These are phyloP conservation scores for Drosophila nannoptera DNA, from an alignment of 1,140 invertebrate genomes.

Conservation along the genomic window DNA sequence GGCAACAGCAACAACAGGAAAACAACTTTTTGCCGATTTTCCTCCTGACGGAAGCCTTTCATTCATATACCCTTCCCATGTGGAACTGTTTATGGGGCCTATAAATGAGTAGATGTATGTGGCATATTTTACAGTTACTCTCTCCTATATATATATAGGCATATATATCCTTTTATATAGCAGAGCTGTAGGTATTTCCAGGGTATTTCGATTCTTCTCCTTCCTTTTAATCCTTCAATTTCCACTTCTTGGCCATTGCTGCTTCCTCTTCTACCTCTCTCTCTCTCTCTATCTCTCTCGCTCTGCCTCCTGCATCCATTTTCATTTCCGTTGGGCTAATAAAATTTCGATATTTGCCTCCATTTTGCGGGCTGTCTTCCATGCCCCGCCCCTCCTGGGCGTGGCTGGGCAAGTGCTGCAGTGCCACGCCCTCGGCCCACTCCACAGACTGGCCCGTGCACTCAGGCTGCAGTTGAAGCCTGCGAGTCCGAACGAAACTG, in stretches of 20 bases:
- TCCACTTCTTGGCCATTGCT: neutral
- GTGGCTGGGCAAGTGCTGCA: constrained; percentile 66
- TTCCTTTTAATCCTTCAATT: neutral
- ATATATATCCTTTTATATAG: neutral
- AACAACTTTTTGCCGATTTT: neutral
- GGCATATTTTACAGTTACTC: too few species aligned
- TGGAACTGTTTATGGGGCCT: too few species aligned
- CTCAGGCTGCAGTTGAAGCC: constrained; percentile 41
- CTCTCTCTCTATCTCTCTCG: constrained; percentile 2
- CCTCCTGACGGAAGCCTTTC: neutral
- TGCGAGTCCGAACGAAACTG: constrained; percentile 57
- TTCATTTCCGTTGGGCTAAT: constrained; percentile 61
- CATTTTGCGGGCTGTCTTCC: neutral
- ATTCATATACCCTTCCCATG: neutral
- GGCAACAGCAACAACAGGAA: constrained; percentile 11
- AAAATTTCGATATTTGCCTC: constrained; percentile 65
- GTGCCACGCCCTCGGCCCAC: constrained; percentile 20
- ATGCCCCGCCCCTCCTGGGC: constrained; percentile 38
- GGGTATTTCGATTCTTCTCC: neutral
- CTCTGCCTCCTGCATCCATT: constrained; percentile 32
- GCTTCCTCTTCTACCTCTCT: neutral
- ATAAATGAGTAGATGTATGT: neutral
- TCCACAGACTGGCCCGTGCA: neutral
- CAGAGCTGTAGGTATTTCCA: neutral
- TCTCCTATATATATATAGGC: neutral